Conservation (phyloP, 2,888 invertebrate species). For the Parthenolecanium corni region DNA sequence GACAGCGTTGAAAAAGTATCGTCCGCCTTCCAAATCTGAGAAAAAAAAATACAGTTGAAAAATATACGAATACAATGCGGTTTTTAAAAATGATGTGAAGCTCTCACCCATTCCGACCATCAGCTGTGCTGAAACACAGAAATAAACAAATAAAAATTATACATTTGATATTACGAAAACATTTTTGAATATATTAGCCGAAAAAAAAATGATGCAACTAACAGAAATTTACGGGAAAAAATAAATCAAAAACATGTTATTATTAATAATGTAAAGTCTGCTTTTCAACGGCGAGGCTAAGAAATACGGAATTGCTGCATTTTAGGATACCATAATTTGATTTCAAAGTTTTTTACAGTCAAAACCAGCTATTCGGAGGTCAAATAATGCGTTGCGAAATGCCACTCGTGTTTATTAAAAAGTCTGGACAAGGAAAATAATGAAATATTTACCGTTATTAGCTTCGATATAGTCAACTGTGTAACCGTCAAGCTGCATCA, state of each 20-base stretch:
- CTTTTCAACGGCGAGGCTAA: too few species aligned
- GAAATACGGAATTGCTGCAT: too few species aligned
- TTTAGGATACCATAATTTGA: too few species aligned
- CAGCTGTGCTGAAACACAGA: conserved; percentile 57
- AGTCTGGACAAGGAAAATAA: not conserved
- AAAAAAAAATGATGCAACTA: too few species aligned
- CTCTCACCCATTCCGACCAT: conserved; percentile 82
- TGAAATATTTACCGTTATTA: conserved; percentile 60
- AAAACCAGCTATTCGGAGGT: too few species aligned
- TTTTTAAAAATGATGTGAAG: conserved; percentile 1
- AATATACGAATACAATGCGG: too few species aligned
- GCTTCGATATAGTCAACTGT: conserved; percentile 98
- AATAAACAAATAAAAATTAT: conserved; percentile 15
- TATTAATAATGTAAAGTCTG: too few species aligned
- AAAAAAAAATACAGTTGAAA: conserved; percentile 31
- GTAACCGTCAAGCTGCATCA: conserved; percentile 98
- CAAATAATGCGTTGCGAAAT: too few species aligned
- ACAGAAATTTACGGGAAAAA: conserved; percentile 17
- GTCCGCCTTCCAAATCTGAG: conserved; percentile 78
- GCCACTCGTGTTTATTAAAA: too few species aligned
- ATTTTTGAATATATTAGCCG: too few species aligned
- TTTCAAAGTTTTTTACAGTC: too few species aligned
- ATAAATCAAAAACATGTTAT: not conserved
- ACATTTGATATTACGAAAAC: too few species aligned
- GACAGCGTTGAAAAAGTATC: conserved; percentile 96